These are phyloP conservation scores for Asbolus verrucosus DNA, from an alignment of 1,140 invertebrate genomes.

Conservation along the genomic window DNA sequence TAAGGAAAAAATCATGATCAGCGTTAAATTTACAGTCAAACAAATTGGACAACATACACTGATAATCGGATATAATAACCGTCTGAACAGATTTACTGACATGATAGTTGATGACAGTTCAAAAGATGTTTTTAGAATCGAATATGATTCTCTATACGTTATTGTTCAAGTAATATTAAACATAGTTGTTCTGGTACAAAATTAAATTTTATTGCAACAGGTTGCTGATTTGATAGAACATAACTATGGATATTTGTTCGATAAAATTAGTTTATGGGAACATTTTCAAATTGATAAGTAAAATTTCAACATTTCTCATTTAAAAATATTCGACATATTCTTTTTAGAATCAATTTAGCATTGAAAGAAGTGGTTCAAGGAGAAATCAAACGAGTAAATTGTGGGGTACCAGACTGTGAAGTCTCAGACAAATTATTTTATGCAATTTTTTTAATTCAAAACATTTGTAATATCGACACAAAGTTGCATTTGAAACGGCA, in stretches of 20 bases:
- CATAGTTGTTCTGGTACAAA: neutral
- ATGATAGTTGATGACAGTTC: constrained; percentile 13
- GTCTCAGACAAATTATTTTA: constrained; percentile 43
- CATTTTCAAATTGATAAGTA: constrained; percentile 53
- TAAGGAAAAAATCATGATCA: constrained; percentile 40
- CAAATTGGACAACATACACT: constrained; percentile 21
- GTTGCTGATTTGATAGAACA: constrained; percentile 54
- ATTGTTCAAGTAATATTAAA: constrained; percentile 38
- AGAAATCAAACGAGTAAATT: constrained; percentile 44
- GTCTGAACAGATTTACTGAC: constrained; percentile 22
- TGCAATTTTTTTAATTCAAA: constrained; percentile 50
- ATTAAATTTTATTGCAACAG: constrained; percentile 40
- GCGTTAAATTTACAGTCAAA: constrained; percentile 31
- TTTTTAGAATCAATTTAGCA: constrained; percentile 47
- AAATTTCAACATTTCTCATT: too few species aligned
- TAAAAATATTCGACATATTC: too few species aligned
- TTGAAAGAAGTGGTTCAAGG: constrained; percentile 46
- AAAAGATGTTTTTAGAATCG: constrained; percentile 40
- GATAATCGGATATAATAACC: constrained; percentile 47
- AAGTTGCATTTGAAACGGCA: constrained; percentile 48
- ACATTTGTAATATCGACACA: constrained; percentile 49
- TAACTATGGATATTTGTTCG: constrained; percentile 55
- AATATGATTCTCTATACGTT: constrained; percentile 37
- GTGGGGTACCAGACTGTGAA: constrained; percentile 51
- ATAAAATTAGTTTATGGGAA: constrained; percentile 55